Evolutionary conservation across 2,113 vertebrate genomes (phyloP), one percentile per base, ranked within the genome.

Genomic region (Zootoca vivipara): DNA sequence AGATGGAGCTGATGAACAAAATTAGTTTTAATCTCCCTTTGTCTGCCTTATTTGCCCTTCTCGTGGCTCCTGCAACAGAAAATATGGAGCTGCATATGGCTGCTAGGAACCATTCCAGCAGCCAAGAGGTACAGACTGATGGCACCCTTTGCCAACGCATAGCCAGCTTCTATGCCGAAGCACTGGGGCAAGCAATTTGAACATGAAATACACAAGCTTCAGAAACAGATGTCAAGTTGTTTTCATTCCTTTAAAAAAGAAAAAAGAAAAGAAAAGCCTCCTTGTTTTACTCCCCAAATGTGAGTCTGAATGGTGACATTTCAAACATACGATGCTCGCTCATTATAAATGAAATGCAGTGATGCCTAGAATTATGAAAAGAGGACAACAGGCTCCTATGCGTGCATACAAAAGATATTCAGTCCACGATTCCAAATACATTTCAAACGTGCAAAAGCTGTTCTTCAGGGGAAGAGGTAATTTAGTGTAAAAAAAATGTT

Each of bases 71-170:
- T 38, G 42, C 64, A 52, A 69, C 3, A 78, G 72, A 83, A 83
- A 88, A 88, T 88, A 83, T 78, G 72, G 87, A 83, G 82, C 81
- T 88, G 81, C 87, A 69, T 78, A 88, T 83, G 87, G 73, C 52
- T 78, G 12, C 56, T 75, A 83, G 87, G 73, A 88, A 69, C 33
- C 73, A 20, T 69, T 78, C 80, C 58, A 88, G 64, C 87, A 88
- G 42, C 77, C 85, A 87, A 87, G 65, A 87, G 81, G 73, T 62
- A 83, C 62, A 83, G 87, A n/a, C 72, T 77, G 72, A 77, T 77
- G 58, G 62, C 58, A 75, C 87, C 73, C 40, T 82, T 87, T 64
- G 38, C 56, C 69, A 35, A 77, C 56, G 81, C 58, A 18, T 69
- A 52, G n/a, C 40, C 40, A 67, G n/a, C 15, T 67, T 88, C 56